Evolutionary conservation across 30 jellyfish, hydroid and myxozoan genomes (phyloP).

Genomic region (Turritopsis rubra): DNA sequence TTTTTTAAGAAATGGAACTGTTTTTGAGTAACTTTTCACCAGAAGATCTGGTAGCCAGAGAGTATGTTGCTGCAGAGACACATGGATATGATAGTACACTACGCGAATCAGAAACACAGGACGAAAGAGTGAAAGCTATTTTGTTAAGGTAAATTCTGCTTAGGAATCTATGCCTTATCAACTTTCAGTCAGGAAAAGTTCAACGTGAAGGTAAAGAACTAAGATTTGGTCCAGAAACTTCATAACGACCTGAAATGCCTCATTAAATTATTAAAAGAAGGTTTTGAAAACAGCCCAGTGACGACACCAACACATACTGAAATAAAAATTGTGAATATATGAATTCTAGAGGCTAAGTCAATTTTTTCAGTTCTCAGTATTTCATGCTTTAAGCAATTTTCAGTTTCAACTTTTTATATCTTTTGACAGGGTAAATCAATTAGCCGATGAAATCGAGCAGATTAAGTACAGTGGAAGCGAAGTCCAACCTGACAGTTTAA

Average conservation of each 20-base stretch:
- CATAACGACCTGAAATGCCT: not conserved
- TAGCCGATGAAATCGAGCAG: slow-evolving; percentile 44
- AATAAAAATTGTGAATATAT: too few relatives aligned
- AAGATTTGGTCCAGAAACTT: not conserved
- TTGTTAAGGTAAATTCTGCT: slow-evolving; percentile 46
- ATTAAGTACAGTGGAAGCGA: slow-evolving; percentile 1
- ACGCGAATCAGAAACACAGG: slow-evolving; percentile 69
- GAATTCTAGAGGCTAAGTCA: too few relatives aligned
- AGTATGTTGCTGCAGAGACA: slow-evolving; percentile 66
- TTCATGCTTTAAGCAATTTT: too few relatives aligned
- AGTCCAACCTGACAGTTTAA: slow-evolving; percentile 34
- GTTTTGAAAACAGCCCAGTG: not conserved
- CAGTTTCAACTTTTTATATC: too few relatives aligned
- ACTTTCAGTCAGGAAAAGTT: not conserved
- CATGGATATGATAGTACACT: slow-evolving; percentile 32
- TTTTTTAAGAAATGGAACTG: not conserved
- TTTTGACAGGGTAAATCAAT: slow-evolving; percentile 40
- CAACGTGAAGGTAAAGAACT: not conserved
- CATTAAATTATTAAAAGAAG: not conserved
- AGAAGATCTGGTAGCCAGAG: slow-evolving; percentile 37
- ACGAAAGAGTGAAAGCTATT: slow-evolving; percentile 73
- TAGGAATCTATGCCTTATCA: not conserved
- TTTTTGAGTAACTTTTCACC: not conserved
- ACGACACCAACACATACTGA: not conserved
- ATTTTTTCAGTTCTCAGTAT: too few relatives aligned